Base-by-base conservation (phyloP, 2,113 vertebrate species). In the Ictalurus punctatus region DNA sequence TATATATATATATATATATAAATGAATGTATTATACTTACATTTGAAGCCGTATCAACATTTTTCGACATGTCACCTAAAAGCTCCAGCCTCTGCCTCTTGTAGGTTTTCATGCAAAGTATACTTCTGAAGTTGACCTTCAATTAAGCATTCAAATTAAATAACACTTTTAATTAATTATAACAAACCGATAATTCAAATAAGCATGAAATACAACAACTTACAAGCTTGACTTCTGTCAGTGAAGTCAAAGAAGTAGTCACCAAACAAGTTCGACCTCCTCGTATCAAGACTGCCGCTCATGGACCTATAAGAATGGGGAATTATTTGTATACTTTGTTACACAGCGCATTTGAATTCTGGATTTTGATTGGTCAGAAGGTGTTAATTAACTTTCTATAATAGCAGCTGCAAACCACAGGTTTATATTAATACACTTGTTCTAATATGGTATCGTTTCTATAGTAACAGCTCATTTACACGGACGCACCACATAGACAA, bases 201-300 rank as follows among this genome's bases (percentile, higher is more conserved):
- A 44, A 25, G 3, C 17, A 14, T 30, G 23, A 83, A 65, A 27
- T 59, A 65, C 23, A 21, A 30, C 16, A 74, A 52, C 4, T 21
- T 71, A 61, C 8, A 37, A 10, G 3, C 80, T 87, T 37, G 14
- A 95, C 94, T 88, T 90, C 14, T 89, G 16, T 85, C 9, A 44
- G 92, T 87, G 84, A 94, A 95, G 85, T 95, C 92, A 89, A 95
- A 95, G 84, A 93, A 92, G 76, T 92, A 93, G 67, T 93, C 94
- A 0, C 92, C 92, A 81, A 94, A 92, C 81, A 79, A 58, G 23
- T 87, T 90, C 7, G 90, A 89, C 25, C 27, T 86, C 85, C 87
- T 89, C 16, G 14, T 63, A 0, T 65, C n/a, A 34, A n/a, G 67
- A 3, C 59, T 83, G 52, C 83, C 61, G 0, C 30, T 84, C 12